Base-by-base conservation (phyloP, 1,140 invertebrate genomes). In the Galleria mellonella region DNA sequence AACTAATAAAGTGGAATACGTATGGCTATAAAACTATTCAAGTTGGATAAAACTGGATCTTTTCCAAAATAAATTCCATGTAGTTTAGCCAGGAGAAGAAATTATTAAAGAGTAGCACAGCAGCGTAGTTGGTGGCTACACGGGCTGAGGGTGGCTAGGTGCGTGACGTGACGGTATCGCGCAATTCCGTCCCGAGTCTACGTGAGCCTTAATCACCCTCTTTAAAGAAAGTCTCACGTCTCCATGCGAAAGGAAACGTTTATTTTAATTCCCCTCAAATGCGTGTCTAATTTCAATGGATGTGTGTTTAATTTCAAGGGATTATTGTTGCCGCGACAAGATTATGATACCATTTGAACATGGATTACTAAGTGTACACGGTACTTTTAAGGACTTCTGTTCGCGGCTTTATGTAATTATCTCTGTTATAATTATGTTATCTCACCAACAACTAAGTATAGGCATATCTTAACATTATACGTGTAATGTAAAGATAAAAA, bases 231-330 rank as follows among this genome's bases (percentile, higher is more conserved):
- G 51, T 47, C 62, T 68, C 69, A 77, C 73, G 73, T 70, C 39
- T 33, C 47, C 48, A 36, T 44, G 41, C 53, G 43, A 48, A 57
- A 55, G 63, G 51, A 72, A 72, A 69, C 68, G 71, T 72, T 76
- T 68, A 62, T 74, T 77, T 74, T 72, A 77, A 77, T 77, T 62
- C 64, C 50, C 68, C 59, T 55, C 62, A 70, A 77, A 71, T 62
- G 69, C 55, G 48, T 68, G 47, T 65, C 57, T 71, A 68, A 77
- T 71, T 72, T 64, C 45, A 51, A 36, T 37, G 50, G 58, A 62
- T 60, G 63, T 61, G 65, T 68, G 64, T 63, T 72, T 64, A 62
- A 66, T 57, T 63, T 58, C 45, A 52, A 53, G 51, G 53, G 51
- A 66, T 63, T 59, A 47, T 56, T 59, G 51, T 59, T 55, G 47